These are phyloP conservation scores for Drosophila pegasa DNA, from an alignment of 2,888 invertebrate species.

Conservation along the genomic window DNA sequence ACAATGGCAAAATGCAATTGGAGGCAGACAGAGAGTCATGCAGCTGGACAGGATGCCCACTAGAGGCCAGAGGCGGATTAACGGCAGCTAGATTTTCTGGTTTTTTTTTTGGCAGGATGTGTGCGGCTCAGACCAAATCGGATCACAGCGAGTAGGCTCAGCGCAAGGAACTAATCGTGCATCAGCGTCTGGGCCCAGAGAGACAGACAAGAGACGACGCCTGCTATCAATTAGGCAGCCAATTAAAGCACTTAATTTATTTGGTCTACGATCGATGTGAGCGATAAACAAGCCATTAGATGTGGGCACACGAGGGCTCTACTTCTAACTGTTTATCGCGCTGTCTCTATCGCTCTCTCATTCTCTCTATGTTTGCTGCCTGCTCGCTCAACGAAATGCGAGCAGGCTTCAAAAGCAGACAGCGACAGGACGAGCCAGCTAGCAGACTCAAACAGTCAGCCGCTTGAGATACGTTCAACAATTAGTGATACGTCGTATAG, in stretches of 20 bases:
- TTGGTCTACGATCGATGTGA: slow-evolving; percentile 55
- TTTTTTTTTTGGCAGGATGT: slow-evolving; percentile 30
- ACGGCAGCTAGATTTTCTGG: slow-evolving; percentile 27
- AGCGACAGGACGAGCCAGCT: slow-evolving; percentile 39
- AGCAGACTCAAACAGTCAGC: neutral
- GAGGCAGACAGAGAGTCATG: slow-evolving; percentile 20
- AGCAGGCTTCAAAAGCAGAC: slow-evolving; percentile 59
- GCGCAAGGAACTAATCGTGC: slow-evolving; percentile 14
- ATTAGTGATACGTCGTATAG: neutral
- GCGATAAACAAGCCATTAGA: slow-evolving; percentile 73
- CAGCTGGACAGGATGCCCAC: slow-evolving; percentile 52
- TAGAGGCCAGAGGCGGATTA: slow-evolving; percentile 54
- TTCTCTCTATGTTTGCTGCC: neutral
- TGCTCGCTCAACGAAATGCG: slow-evolving; percentile 32
- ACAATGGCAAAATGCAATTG: slow-evolving; percentile 48
- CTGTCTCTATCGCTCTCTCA: neutral
- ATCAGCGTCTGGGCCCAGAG: slow-evolving; percentile 23
- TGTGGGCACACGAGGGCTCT: slow-evolving; percentile 6
- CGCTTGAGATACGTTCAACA: slow-evolving; percentile 2
- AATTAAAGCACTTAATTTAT: slow-evolving; percentile 68
- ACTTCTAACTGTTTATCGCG: neutral
- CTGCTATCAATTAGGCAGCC: slow-evolving; percentile 66
- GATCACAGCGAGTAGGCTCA: slow-evolving; percentile 21
- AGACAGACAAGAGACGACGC: slow-evolving; percentile 42
- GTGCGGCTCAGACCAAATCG: slow-evolving; percentile 38